Evolutionary conservation across 2,888 invertebrate species (phyloP).

Genomic region (Nemotelus nigrinus): DNA sequence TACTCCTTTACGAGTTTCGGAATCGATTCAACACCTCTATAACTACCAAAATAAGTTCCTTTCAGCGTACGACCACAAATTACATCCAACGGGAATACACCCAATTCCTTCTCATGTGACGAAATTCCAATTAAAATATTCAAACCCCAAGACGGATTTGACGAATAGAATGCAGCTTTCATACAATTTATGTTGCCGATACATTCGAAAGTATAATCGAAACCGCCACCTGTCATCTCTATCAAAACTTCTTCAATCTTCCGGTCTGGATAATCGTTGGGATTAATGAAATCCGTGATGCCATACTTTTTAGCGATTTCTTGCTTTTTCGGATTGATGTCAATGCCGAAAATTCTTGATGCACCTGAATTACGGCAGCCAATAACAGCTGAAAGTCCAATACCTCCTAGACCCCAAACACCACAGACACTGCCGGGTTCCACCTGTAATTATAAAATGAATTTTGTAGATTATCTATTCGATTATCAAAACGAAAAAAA

Average conservation of each 20-base stretch:
- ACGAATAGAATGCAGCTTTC: constrained; percentile 83
- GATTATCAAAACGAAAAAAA: no score
- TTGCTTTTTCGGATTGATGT: constrained; percentile 85
- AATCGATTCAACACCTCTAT: constrained; percentile 95
- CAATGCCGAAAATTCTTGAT: constrained; percentile 86
- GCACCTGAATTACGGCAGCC: constrained; percentile 90
- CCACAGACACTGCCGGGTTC: constrained; percentile 87
- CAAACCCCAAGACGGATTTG: constrained; percentile 98
- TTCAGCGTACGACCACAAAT: constrained; percentile 98
- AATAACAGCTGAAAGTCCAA: constrained; percentile 88
- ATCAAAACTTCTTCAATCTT: constrained; percentile 88
- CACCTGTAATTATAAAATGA: constrained; percentile 73
- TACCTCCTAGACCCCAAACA: constrained; percentile 93
- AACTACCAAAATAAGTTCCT: constrained; percentile 93
- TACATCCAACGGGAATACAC: constrained; percentile 96
- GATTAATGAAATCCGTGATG: constrained; percentile 93
- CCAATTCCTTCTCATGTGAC: constrained; percentile 94
- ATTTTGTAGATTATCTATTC: background rate
- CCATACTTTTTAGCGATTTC: constrained; percentile 85
- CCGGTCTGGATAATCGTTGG: constrained; percentile 77
- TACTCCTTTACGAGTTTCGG: constrained; percentile 91
- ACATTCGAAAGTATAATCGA: constrained; percentile 98
- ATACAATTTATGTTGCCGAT: constrained; percentile 92
- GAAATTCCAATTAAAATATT: constrained; percentile 98
- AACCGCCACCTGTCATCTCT: constrained; percentile 92